These are phyloP conservation scores for Chlorops oryzae DNA, from an alignment of 1,140 invertebrate genomes.

Conservation along the genomic window DNA sequence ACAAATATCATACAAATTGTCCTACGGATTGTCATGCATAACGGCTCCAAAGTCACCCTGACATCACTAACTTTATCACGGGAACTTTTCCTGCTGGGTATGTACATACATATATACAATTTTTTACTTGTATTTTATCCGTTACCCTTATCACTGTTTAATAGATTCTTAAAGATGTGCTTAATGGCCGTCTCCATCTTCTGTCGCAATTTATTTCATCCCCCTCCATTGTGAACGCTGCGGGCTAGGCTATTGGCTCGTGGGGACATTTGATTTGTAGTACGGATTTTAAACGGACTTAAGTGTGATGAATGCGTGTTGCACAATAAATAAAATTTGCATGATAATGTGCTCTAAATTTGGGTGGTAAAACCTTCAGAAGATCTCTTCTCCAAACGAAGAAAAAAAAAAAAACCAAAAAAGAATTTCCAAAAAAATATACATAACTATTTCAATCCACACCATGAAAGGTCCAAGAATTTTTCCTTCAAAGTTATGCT, in stretches of 20 bases:
- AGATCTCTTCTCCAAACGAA: slow-evolving; percentile 3
- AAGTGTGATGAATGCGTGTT: neutral
- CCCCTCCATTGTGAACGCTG: too few species aligned
- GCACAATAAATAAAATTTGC: slow-evolving; percentile 16
- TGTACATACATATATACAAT: too few species aligned
- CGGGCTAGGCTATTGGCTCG: slow-evolving; percentile 7
- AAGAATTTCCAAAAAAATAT: neutral
- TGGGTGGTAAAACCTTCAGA: neutral
- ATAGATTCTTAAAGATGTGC: slow-evolving; percentile 12
- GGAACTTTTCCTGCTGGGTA: too few species aligned
- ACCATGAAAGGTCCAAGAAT: neutral
- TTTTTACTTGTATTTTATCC: too few species aligned
- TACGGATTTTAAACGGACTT: neutral
- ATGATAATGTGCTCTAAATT: slow-evolving; percentile 6
- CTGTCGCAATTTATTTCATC: neutral
- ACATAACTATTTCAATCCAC: neutral
- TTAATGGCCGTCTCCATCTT: slow-evolving; percentile 4
- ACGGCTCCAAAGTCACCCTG: too few species aligned
- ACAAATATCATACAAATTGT: too few species aligned
- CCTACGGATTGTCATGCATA: too few species aligned
- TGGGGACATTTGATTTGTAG: neutral
- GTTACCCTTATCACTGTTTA: too few species aligned
- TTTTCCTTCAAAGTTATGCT: neutral
- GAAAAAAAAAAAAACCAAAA: slow-evolving; percentile 1
- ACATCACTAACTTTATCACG: too few species aligned